These are phyloP conservation scores for Tauraco hartlaubi DNA, from an alignment of 2,797 vertebrate genomes.

Conservation along the genomic window DNA sequence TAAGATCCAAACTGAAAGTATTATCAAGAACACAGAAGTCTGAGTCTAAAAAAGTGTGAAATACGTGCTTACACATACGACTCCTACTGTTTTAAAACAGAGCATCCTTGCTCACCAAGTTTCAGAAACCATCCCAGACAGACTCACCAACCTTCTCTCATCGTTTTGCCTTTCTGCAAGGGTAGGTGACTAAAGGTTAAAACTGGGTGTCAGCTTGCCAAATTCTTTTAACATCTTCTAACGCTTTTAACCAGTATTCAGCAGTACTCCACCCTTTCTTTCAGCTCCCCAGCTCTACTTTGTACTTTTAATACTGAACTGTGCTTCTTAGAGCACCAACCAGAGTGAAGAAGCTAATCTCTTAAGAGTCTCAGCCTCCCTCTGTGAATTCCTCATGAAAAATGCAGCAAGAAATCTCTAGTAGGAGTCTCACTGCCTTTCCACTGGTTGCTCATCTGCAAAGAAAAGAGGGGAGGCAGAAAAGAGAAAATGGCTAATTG, in stretches of 20 bases:
- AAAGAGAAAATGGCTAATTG: background rate
- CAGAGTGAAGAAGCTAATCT: background rate
- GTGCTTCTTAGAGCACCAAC: background rate
- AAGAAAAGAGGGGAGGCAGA: background rate
- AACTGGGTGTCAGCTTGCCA: background rate
- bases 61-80: background rate
- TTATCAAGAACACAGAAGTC: background rate
- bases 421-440: background rate
- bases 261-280: background rate
- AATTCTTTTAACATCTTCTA: background rate
- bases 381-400: background rate
- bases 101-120: background rate
- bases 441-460: background rate
- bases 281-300: background rate
- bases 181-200: background rate
- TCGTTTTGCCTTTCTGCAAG: background rate
- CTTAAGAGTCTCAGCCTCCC: background rate
- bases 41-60: background rate
- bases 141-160: background rate
- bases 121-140: background rate
- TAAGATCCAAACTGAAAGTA: background rate
- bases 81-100: background rate
- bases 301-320: background rate
- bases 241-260: background rate
- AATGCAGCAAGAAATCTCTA: background rate